Conservation (phyloP, 2,888 invertebrate genomes). For the Nemotelus nigrinus region DNA sequence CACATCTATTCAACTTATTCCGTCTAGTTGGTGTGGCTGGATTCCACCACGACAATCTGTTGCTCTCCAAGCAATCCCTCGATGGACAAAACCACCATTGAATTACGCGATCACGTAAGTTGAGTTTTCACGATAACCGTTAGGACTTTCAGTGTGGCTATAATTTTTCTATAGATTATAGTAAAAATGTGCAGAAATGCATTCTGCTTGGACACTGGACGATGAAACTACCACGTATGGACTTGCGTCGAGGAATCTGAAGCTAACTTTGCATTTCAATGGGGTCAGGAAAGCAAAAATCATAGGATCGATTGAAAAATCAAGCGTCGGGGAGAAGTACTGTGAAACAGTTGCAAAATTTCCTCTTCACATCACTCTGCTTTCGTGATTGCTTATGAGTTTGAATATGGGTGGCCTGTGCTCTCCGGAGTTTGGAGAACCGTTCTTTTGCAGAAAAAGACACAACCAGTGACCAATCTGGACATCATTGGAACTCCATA, state of each 20-base stretch:
- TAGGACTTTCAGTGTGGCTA: slow-evolving; percentile 18
- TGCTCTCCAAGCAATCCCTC: not conserved
- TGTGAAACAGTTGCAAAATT: no score
- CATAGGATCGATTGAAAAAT: no score
- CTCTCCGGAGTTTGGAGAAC: no score
- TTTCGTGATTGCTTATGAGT: no score
- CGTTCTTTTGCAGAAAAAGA: not conserved
- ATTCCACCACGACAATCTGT: not conserved
- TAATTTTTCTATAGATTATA: slow-evolving; percentile 18
- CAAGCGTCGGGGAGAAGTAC: no score
- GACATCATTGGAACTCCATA: not conserved
- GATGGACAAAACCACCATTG: slow-evolving; percentile 4
- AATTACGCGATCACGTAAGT: slow-evolving; percentile 19
- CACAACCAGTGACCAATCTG: not conserved
- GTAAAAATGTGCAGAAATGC: not conserved
- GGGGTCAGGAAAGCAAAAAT: no score
- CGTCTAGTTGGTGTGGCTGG: not conserved
- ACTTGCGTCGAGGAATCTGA: not conserved
- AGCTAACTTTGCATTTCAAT: slow-evolving; percentile 11
- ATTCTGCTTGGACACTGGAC: slow-evolving; percentile 8
- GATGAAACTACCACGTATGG: not conserved
- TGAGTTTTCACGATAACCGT: slow-evolving; percentile 26
- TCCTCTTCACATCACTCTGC: no score
- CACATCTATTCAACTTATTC: not conserved
- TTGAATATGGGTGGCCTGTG: no score